Conservation (phyloP, 2,888 invertebrate genomes). For the Orchestes rusci region DNA sequence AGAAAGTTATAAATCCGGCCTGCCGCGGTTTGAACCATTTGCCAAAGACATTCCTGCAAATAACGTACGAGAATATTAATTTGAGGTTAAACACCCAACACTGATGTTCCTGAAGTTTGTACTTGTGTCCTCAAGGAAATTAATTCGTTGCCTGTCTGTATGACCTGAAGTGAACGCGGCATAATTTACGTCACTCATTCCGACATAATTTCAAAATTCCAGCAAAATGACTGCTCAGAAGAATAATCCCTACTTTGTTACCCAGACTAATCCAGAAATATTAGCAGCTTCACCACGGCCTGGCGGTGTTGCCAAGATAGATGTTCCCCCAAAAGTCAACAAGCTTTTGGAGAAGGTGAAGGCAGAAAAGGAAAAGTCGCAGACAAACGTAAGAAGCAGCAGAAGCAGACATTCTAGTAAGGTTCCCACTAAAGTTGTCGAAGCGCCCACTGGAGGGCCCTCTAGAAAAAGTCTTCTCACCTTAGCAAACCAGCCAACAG, state of each 20-base stretch:
- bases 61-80: constrained; percentile 17
- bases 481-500: neutral
- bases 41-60: constrained; percentile 15
- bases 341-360: constrained; percentile 1
- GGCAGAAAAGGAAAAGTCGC: neutral
- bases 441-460: neutral
- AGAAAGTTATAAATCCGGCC: constrained; percentile 17
- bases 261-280: constrained; percentile 22
- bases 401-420: neutral
- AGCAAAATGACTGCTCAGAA: too few relatives aligned
- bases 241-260: too few relatives aligned
- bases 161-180: too few relatives aligned
- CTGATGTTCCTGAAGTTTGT: constrained; percentile 17
- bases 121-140: constrained; percentile 14
- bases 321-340: constrained; percentile 6
- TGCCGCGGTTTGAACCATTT: constrained; percentile 16
- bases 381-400: neutral
- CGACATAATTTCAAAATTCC: too few relatives aligned
- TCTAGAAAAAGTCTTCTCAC: constrained; percentile 16
- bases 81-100: constrained; percentile 16
- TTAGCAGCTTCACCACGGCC: constrained; percentile 16
- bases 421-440: neutral
- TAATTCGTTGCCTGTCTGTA: constrained; percentile 13
- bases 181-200: too few relatives aligned
- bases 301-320: constrained; percentile 21